These are phyloP conservation scores for Blastobasis lacticolella DNA, from an alignment of 2,888 invertebrate genomes.

Conservation along the genomic window DNA sequence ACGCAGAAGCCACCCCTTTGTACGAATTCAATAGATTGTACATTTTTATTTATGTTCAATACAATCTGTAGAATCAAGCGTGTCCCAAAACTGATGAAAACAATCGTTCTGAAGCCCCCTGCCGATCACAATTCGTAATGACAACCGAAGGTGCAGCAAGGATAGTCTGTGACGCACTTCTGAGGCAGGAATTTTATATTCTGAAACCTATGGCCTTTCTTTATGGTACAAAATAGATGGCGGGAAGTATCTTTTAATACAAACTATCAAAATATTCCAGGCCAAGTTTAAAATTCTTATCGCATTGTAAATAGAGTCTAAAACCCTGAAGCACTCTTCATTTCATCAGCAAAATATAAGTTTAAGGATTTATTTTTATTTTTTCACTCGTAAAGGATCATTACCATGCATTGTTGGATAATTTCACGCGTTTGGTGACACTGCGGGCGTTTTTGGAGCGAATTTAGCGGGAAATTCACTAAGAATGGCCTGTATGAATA, in stretches of 20 bases:
- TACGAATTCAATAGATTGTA: constrained; percentile 38
- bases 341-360: too few relatives aligned
- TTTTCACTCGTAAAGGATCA: constrained; percentile 63
- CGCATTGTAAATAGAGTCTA: too few relatives aligned
- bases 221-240: constrained; percentile 4
- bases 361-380: constrained; percentile 57
- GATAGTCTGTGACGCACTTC: background rate
- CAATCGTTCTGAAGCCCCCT: constrained; percentile 46
- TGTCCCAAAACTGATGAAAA: constrained; percentile 52
- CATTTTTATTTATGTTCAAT: constrained; percentile 37
- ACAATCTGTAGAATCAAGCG: constrained; percentile 41
- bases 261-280: background rate
- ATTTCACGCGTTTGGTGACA: constrained; percentile 69
- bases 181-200: constrained; percentile 2
- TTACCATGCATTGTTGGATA: constrained; percentile 63
- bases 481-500: constrained; percentile 41
- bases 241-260: constrained; percentile 11
- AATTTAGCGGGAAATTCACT: constrained; percentile 53
- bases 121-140: constrained; percentile 48
- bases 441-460: constrained; percentile 56
- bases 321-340: too few relatives aligned
- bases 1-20: constrained; percentile 49
- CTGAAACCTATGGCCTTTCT: constrained; percentile 14
- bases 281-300: too few relatives aligned
- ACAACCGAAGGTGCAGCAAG: constrained; percentile 46